Base-by-base conservation (phyloP, 2,797 vertebrate species). In the Xerus rutilus region DNA sequence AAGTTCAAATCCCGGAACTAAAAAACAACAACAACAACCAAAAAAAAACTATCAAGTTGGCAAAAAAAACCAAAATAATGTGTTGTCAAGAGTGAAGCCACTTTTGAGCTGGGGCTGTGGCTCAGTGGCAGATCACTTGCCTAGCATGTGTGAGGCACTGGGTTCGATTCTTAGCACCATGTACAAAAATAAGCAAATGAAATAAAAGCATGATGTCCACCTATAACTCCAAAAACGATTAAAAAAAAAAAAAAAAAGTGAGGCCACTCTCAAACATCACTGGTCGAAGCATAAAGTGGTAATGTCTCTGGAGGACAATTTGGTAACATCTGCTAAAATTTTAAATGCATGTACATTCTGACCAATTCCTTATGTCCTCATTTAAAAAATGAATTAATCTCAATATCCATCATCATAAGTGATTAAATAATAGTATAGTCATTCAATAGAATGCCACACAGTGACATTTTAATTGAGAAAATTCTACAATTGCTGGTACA, bases 391-490 rank as follows among this genome's bases (percentile, higher is more conserved):
- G 13, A 67, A 67, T 67, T 64, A 30, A 65, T 32, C 13, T 14
- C 28, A 81, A 76, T 85, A 89, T 62, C 28, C 20, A 77, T 62
- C 25, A 39, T 57, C 54, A 43, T 49, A 69, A 87, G 32, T 93
- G 45, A 89, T 85, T 52, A 93, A 84, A 11, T 54, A 87, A 91
- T 45, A 88, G 6, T 32, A 91, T 79, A 81, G 69, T 77, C 30
- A 25, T 43, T 85, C 25, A 76, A 57, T n/a, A 59, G 25, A 81
- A 45, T 88, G 83, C 35, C 47, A 65, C 62, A 91, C n/a, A 94
- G 35, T 13, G 78, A 54, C 18, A 83, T 91, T 95, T 88, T 64
- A 62, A 70, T 18, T 65, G 39, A 95, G 72, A 83, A 93, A 91
- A 65, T 65, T 77, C 21, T 67, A 59, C 47, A n/a, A 28, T 13